A percentile compares a stretch with the other conserved stretches of the same genome.
phyloP scores from a whole-genome alignment of 2,797 vertebrate genomes.

The Ctenosaura bakeri region DNA sequence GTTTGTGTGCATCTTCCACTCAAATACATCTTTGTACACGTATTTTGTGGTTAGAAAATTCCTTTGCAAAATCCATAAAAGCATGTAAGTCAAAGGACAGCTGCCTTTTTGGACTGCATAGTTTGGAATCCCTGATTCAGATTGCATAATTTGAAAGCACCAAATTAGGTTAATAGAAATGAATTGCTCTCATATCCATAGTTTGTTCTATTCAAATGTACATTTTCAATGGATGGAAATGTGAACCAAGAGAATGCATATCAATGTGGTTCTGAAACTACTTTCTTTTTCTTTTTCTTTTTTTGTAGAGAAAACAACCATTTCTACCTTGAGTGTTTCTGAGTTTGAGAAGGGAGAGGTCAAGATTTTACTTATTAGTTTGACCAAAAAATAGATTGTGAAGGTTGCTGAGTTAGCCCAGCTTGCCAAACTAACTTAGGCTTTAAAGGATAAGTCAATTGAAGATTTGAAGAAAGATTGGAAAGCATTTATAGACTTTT shows the following conservation, averaged over 20 bases:
- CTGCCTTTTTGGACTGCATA: neutral
- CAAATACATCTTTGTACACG: neutral
- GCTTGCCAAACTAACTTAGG: too few species aligned
- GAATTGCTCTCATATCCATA: neutral
- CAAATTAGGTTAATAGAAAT: neutral
- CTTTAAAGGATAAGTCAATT: too few species aligned
- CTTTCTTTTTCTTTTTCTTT: neutral
- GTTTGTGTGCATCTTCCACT: neutral
- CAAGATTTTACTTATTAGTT: conserved; percentile 90
- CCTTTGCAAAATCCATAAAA: neutral
- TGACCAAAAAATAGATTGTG: too few species aligned
- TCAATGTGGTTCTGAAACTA: neutral
- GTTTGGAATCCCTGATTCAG: neutral
- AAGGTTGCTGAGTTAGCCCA: too few species aligned
- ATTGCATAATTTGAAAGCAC: neutral
- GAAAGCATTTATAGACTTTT: too few species aligned
- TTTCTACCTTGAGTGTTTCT: neutral
- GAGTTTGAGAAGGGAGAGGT: too few species aligned
- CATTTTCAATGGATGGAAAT: neutral
- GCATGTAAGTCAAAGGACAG: neutral
- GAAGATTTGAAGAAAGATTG: too few species aligned
- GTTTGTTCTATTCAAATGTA: too few species aligned
- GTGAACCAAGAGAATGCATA: neutral
- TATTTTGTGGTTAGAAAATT: neutral
- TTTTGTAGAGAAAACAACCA: too few species aligned